Percentiles rank a stretch among this genome's conserved stretches.
Evolutionary conservation across 1,140 invertebrate species (phyloP).

Genomic region (Ylistrum balloti): DNA sequence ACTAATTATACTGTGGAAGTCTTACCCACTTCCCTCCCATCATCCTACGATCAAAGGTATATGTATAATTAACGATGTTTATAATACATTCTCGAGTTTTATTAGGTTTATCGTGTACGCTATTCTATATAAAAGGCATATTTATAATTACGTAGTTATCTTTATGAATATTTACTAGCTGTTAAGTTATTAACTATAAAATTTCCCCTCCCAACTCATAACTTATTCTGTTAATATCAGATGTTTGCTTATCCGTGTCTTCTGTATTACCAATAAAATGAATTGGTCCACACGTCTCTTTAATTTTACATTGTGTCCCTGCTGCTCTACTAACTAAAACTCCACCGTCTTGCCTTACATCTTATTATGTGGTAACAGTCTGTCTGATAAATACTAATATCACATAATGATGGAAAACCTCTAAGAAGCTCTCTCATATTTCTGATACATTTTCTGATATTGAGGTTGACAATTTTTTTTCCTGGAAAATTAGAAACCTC

Average conservation of each 20-base stretch:
- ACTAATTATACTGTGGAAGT: neutral
- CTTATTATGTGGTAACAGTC: too few relatives aligned
- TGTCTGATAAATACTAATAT: too few relatives aligned
- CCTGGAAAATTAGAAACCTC: too few relatives aligned
- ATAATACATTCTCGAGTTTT: neutral
- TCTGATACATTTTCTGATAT: too few relatives aligned
- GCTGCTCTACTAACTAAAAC: too few relatives aligned
- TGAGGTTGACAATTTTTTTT: too few relatives aligned
- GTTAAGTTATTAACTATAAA: slow-evolving; percentile 18
- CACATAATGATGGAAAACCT: too few relatives aligned
- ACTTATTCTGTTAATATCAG: neutral
- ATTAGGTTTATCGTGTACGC: neutral
- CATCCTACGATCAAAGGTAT: neutral
- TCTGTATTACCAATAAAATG: neutral
- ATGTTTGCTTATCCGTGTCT: neutral
- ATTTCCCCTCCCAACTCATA: neutral
- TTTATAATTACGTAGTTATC: neutral
- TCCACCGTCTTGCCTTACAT: too few relatives aligned
- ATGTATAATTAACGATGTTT: slow-evolving; percentile 26
- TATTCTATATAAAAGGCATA: neutral
- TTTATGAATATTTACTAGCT: neutral
- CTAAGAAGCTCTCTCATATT: too few relatives aligned
- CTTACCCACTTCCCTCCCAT: neutral
- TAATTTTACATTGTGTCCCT: neutral
- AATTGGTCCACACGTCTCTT: neutral